Evolutionary conservation across 2,888 invertebrate genomes (phyloP).

Genomic region (Cabera pusaria): DNA sequence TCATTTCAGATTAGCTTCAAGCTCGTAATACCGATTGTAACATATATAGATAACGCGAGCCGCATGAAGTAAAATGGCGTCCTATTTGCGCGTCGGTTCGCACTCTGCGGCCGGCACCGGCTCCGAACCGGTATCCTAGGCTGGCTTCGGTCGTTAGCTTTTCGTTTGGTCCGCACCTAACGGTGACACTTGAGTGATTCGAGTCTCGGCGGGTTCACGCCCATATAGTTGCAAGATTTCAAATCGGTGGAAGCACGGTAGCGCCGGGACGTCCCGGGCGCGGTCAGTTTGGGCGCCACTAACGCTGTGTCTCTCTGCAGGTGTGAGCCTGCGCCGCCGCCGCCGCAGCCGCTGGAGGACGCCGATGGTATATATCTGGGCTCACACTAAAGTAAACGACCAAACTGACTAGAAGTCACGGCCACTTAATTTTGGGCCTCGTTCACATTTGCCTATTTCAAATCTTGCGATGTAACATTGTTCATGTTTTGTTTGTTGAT

Average conservation of each 20-base stretch:
- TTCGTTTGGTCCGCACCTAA: conserved; percentile 58
- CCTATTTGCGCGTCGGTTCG: conserved; percentile 72
- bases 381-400: conserved; percentile 83
- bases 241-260: conserved; percentile 70
- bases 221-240: conserved; percentile 74
- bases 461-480: conserved; percentile 78
- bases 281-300: conserved; percentile 79
- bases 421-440: conserved; percentile 84
- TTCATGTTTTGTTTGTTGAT: conserved; percentile 65
- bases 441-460: conserved; percentile 79
- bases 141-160: conserved; percentile 36
- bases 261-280: conserved; percentile 44
- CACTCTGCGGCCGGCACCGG: conserved; percentile 68
- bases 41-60: conserved; percentile 57
- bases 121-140: conserved; percentile 49
- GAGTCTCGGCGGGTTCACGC: conserved; percentile 32
- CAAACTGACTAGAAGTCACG: conserved; percentile 79
- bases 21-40: conserved; percentile 32
- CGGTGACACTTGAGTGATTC: no score
- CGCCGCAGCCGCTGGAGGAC: conserved; percentile 76
- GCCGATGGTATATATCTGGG: conserved; percentile 81
- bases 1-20: conserved; percentile 68
- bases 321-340: conserved; percentile 83
- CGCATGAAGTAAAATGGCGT: conserved; percentile 82
- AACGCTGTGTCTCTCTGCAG: conserved; percentile 84